Evolutionary conservation across 1,140 invertebrate species (phyloP).

Genomic region (Carcinoscorpius rotundicauda): DNA sequence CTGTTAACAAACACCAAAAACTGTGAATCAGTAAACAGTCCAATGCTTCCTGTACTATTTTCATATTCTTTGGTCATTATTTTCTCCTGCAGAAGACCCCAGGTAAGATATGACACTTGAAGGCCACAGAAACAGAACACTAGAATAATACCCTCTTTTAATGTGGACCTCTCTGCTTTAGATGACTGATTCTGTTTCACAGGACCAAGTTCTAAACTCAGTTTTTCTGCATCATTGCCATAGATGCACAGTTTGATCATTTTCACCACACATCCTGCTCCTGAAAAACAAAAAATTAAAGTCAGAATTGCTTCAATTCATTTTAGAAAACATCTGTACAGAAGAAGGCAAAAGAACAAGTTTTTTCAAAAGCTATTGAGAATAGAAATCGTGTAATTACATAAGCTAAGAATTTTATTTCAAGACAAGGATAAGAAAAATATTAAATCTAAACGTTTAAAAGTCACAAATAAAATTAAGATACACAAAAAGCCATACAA

Average conservation of each 20-base stretch:
- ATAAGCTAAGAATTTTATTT: no score
- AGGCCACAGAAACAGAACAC: conserved; percentile 74
- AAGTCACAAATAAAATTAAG: no score
- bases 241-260: conserved; percentile 17
- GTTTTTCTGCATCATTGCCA: not conserved
- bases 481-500: no score
- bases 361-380: no score
- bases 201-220: not conserved
- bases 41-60: conserved; percentile 43
- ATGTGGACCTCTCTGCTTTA: conserved; percentile 22
- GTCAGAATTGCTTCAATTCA: no score
- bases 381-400: no score
- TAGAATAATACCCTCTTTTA: conserved; percentile 46
- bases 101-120: conserved; percentile 80
- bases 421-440: no score
- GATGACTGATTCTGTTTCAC: not conserved
- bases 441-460: no score
- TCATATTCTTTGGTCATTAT: conserved; percentile 53
- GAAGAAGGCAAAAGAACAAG: no score
- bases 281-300: conserved; percentile 17
- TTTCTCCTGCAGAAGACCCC: conserved; percentile 72
- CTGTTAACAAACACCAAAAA: conserved; percentile 92
- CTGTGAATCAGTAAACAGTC: conserved; percentile 77
- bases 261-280: conserved; percentile 26
- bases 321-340: no score